Evolutionary conservation across 2,797 vertebrate species (phyloP).

Genomic region (Melanotaenia nigrans): DNA sequence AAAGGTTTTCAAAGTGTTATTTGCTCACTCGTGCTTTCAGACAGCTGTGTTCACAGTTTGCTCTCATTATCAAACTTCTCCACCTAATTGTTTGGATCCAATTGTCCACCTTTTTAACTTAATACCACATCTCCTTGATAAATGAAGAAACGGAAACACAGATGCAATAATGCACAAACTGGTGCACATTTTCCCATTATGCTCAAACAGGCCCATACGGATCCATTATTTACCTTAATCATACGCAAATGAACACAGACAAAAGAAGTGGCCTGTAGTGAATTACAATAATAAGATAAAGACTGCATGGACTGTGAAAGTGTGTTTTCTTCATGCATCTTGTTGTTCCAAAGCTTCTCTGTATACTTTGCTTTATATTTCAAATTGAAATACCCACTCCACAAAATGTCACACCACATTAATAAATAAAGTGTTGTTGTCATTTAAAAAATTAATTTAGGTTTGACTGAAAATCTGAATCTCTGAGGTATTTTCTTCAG

Average conservation of each 20-base stretch:
- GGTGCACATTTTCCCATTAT: background rate
- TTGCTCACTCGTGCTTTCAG: slow-evolving; percentile 14
- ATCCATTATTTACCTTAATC: slow-evolving; percentile 3
- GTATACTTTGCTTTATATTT: slow-evolving; percentile 34
- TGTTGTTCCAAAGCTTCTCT: slow-evolving; percentile 27
- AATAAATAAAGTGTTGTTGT: slow-evolving; percentile 50
- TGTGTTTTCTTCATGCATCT: slow-evolving; percentile 39
- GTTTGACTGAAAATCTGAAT: slow-evolving; percentile 62
- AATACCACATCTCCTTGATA: background rate
- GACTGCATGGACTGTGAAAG: slow-evolving; percentile 1
- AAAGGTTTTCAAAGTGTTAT: slow-evolving; percentile 38
- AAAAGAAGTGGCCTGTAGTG: slow-evolving; percentile 27
- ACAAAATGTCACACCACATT: slow-evolving; percentile 45
- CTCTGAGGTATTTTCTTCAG: slow-evolving; percentile 57
- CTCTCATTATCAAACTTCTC: slow-evolving; percentile 33
- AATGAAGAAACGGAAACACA: background rate
- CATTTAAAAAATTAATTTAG: slow-evolving; percentile 50
- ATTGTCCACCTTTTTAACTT: slow-evolving; percentile 6
- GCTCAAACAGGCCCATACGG: background rate
- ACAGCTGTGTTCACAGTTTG: slow-evolving; percentile 20
- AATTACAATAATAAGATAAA: slow-evolving; percentile 44
- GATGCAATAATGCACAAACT: background rate
- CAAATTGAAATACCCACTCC: slow-evolving; percentile 46
- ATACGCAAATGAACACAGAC: slow-evolving; percentile 34
- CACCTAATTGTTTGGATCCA: slow-evolving; percentile 10